Evolutionary conservation across 2,113 vertebrate species (phyloP).

Genomic region (Smithornis capensis): DNA sequence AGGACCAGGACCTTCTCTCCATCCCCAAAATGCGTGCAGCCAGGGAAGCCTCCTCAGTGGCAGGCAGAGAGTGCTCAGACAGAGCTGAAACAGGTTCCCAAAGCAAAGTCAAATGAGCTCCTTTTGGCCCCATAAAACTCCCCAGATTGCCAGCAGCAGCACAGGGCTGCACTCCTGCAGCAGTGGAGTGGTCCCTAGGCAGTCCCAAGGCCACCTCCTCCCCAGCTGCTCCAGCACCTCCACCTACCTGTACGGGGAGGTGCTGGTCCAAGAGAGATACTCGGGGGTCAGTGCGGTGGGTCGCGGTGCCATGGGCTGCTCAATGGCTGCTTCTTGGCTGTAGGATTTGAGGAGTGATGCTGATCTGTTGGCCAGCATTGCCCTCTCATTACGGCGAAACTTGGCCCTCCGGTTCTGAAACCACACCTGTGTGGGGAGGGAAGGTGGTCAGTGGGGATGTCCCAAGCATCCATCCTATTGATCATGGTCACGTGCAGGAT

Average conservation of each 20-base stretch:
- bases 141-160: background rate
- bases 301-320: conserved; percentile 79
- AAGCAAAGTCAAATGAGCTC: background rate
- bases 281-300: conserved; percentile 73
- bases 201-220: background rate
- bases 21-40: background rate
- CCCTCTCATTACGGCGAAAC: conserved; percentile 81
- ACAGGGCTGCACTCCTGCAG: rapidly evolving
- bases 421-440: conserved; percentile 72
- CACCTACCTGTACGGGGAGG: conserved; percentile 78
- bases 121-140: background rate
- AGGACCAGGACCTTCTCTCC: background rate
- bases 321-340: conserved; percentile 77
- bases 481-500: background rate
- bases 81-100: background rate
- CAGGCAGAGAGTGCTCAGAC: background rate
- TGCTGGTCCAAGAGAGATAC: conserved; percentile 79
- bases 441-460: background rate
- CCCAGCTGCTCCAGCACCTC: background rate
- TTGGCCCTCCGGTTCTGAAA: conserved; percentile 86
- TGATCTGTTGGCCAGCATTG: conserved; percentile 77
- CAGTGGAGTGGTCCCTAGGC: background rate
- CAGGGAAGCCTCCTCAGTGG: background rate
- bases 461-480: background rate
- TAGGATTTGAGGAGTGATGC: conserved; percentile 80